phyloP scores from a whole-genome alignment of 2,888 invertebrate species.

The Euphydryas editha region DNA sequence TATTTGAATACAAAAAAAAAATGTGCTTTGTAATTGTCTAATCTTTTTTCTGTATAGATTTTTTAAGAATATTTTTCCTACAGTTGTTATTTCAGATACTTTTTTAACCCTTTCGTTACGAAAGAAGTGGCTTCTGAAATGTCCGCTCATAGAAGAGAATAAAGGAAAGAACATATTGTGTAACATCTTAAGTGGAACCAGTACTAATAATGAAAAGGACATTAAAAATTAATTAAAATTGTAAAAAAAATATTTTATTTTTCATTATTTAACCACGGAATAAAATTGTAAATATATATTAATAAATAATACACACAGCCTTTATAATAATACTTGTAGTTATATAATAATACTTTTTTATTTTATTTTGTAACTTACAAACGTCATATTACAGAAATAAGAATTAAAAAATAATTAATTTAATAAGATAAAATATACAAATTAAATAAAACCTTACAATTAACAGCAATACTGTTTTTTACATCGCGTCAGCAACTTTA shows the following conservation, averaged over 20 bases:
- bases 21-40: too few relatives aligned
- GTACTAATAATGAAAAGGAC: too few relatives aligned
- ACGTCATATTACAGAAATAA: conserved; percentile 9
- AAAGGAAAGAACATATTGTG: neutral
- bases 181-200: neutral
- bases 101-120: too few relatives aligned
- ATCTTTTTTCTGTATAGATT: too few relatives aligned
- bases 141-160: neutral
- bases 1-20: too few relatives aligned
- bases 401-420: neutral
- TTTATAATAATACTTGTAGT: conserved; percentile 31
- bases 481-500: too few relatives aligned
- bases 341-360: conserved; percentile 17
- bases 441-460: neutral
- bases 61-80: too few relatives aligned
- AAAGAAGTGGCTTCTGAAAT: neutral
- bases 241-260: neutral
- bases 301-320: conserved; percentile 27
- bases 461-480: too few relatives aligned
- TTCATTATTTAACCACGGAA: conserved; percentile 3
- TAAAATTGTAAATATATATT: conserved; percentile 5
- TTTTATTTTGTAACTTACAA: conserved; percentile 2
- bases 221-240: neutral
- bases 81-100: too few relatives aligned
- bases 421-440: too few relatives aligned